These are phyloP conservation scores for Nestor notabilis DNA, from an alignment of 2,113 vertebrate genomes.

Conservation along the genomic window DNA sequence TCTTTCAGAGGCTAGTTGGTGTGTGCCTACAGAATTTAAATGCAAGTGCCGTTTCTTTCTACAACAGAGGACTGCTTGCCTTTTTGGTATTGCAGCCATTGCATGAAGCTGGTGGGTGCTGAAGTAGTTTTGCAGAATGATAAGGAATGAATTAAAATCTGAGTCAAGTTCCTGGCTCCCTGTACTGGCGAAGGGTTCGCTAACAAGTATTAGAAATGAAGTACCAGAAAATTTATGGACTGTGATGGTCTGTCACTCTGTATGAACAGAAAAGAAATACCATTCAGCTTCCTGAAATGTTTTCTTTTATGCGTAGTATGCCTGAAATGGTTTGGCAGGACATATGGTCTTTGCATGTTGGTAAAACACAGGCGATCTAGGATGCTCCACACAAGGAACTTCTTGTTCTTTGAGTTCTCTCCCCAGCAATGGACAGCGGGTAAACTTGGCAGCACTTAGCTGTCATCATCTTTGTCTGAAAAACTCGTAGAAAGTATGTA, in stretches of 20 bases:
- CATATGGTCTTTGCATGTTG: neutral
- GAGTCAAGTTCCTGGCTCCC: constrained; percentile 6
- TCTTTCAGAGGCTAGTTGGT: neutral
- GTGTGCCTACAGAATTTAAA: constrained; percentile 27
- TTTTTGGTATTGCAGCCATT: neutral
- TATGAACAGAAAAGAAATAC: constrained; percentile 10
- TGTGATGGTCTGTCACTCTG: constrained; percentile 50
- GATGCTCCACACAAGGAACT: neutral
- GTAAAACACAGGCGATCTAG: neutral
- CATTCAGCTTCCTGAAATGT: constrained; percentile 18
- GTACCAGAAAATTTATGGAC: constrained; percentile 31
- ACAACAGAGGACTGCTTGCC: neutral
- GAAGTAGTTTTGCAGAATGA: constrained; percentile 4
- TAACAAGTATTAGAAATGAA: neutral
- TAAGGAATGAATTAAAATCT: constrained; percentile 22
- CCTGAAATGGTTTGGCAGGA: constrained; percentile 19
- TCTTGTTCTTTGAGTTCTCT: neutral
- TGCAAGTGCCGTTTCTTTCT: neutral
- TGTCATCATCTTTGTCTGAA: neutral
- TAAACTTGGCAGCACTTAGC: neutral
- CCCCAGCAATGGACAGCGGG: neutral
- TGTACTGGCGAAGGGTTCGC: rapidly evolving
- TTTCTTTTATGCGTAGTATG: neutral
- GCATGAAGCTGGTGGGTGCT: neutral
- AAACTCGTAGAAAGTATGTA: neutral